A percentile compares a stretch with the other conserved stretches of the same genome.
These are phyloP conservation scores for Hylia prasina DNA, from an alignment of 2,113 vertebrate species.

Conservation along the genomic window DNA sequence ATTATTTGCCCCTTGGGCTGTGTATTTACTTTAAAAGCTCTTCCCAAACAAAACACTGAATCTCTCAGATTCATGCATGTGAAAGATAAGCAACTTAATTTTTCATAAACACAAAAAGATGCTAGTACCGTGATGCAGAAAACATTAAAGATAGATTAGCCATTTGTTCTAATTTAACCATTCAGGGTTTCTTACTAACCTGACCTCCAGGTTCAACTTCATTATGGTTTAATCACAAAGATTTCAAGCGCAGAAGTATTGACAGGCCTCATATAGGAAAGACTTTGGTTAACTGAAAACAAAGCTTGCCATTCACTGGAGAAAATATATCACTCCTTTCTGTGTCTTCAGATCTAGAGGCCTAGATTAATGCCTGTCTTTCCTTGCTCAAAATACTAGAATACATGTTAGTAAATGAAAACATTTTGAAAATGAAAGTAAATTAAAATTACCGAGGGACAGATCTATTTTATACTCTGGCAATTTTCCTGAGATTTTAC, in stretches of 20 bases:
- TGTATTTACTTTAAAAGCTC: neutral
- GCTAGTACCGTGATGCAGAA: neutral
- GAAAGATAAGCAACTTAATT: neutral
- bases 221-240: neutral
- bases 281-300: neutral
- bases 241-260: neutral
- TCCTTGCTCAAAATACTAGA: neutral
- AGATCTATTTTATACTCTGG: slow-evolving; percentile 16
- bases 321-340: neutral
- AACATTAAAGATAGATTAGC: neutral
- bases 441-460: slow-evolving; percentile 19
- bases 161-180: neutral
- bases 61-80: neutral
- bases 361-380: neutral
- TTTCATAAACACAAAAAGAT: neutral
- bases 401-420: neutral
- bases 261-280: neutral
- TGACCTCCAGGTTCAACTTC: neutral
- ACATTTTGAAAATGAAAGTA: neutral
- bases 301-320: neutral
- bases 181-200: neutral
- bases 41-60: neutral
- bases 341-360: neutral
- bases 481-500: slow-evolving; percentile 31
- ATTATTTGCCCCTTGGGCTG: neutral